Conservation (phyloP, 1,140 invertebrate genomes). For the Acyrthosiphon pisum region DNA sequence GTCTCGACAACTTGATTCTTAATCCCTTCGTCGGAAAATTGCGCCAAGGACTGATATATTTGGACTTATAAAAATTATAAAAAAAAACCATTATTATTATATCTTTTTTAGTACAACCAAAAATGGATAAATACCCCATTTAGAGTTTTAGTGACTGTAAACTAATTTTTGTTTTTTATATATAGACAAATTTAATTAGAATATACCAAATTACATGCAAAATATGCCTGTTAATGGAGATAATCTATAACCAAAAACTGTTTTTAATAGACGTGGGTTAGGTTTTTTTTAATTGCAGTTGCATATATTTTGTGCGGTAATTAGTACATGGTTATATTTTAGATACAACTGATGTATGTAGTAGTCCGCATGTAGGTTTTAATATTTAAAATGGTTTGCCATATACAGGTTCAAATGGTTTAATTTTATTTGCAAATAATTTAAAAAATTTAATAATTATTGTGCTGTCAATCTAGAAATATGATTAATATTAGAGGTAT, state of each 20-base stretch:
- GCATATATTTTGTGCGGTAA: neutral
- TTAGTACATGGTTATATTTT: neutral
- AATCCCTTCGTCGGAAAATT: slow-evolving; percentile 38
- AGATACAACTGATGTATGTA: neutral
- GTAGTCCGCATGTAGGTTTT: neutral
- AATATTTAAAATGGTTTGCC: neutral
- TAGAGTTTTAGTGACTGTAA: neutral
- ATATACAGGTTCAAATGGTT: neutral
- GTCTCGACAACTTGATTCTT: slow-evolving; percentile 54
- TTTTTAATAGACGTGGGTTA: neutral
- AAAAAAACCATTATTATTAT: slow-evolving; percentile 25
- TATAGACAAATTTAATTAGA: slow-evolving; percentile 24
- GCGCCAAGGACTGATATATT: slow-evolving; percentile 2
- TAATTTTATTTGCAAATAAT: neutral
- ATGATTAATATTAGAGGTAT: neutral
- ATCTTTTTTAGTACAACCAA: neutral
- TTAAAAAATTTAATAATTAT: neutral
- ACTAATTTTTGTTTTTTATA: neutral
- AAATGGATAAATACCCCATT: slow-evolving; percentile 21
- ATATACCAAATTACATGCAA: neutral
- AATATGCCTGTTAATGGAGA: neutral
- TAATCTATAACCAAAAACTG: neutral
- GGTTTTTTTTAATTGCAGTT: neutral
- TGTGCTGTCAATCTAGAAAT: neutral
- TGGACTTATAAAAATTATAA: neutral